A percentile compares a stretch with the other conserved stretches of the same genome.
Conservation (phyloP, 2,113 vertebrate species). For the Stomatorhinus ivindoensis region DNA sequence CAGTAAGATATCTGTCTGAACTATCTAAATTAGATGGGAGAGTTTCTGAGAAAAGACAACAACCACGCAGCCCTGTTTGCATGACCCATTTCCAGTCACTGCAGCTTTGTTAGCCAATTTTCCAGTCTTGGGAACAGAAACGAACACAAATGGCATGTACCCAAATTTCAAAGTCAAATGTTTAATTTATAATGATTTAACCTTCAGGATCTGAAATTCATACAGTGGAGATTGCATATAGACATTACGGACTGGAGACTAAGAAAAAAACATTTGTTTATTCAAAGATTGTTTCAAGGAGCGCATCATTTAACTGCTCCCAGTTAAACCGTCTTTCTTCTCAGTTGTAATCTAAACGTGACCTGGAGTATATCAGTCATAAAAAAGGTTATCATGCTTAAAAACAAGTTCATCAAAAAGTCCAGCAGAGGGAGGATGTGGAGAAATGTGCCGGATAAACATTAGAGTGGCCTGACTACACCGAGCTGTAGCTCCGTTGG, state of each 20-base stretch:
- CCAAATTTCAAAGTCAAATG: neutral
- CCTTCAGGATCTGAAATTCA: neutral
- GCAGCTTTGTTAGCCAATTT: neutral
- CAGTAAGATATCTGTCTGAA: slow-evolving; percentile 30
- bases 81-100: neutral
- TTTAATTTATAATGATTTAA: neutral
- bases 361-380: neutral
- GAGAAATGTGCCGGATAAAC: neutral
- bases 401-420: neutral
- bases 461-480: neutral
- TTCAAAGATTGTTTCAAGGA: neutral
- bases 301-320: neutral
- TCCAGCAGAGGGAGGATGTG: neutral
- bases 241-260: neutral
- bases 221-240: neutral
- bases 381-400: neutral
- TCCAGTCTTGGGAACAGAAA: neutral
- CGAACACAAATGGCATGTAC: neutral
- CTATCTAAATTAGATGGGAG: slow-evolving; percentile 41
- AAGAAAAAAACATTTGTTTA: neutral
- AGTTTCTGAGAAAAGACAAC: slow-evolving; percentile 49
- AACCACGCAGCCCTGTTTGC: neutral
- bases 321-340: neutral
- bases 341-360: neutral
- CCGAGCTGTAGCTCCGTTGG: neutral